A percentile compares a stretch with the other conserved stretches of the same genome.
Conservation (phyloP, 2,888 invertebrate genomes). For the Leistus spinibarbis region DNA sequence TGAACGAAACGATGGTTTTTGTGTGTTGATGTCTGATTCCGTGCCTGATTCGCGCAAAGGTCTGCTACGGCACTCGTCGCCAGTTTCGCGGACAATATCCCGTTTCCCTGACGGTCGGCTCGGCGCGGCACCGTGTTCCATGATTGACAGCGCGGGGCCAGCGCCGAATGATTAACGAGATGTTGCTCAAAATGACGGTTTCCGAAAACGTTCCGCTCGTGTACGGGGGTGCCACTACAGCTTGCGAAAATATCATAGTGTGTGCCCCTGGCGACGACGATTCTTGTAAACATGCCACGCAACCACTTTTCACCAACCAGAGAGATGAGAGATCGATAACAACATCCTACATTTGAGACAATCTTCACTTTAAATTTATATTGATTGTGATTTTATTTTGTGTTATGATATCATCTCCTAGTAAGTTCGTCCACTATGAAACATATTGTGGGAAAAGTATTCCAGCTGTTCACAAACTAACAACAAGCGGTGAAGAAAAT, state of each 20-base stretch:
- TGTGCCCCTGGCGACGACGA: constrained; percentile 19
- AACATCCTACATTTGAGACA: background rate
- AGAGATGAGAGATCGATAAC: constrained; percentile 22
- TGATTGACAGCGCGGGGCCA: constrained; percentile 58
- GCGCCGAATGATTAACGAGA: constrained; percentile 56
- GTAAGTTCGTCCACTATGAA: too few relatives aligned
- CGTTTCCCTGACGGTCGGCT: constrained; percentile 11
- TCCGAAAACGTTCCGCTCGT: constrained; percentile 50
- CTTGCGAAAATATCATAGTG: constrained; percentile 39
- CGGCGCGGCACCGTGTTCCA: constrained; percentile 49
- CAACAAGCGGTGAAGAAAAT: too few relatives aligned
- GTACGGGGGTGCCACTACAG: background rate
- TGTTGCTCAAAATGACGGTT: constrained; percentile 58
- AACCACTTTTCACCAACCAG: background rate
- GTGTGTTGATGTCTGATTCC: constrained; percentile 4
- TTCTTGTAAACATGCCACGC: constrained; percentile 37
- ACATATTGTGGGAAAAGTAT: too few relatives aligned
- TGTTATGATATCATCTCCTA: too few relatives aligned
- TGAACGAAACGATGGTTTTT: too few relatives aligned
- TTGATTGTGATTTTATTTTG: too few relatives aligned
- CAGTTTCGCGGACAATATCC: constrained; percentile 1
- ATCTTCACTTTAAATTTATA: too few relatives aligned
- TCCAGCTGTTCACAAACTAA: too few relatives aligned
- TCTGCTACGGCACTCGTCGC: constrained; percentile 14
- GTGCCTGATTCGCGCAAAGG: constrained; percentile 1